These are phyloP conservation scores for Bombus affinis DNA, from an alignment of 1,140 invertebrate species.

Conservation along the genomic window DNA sequence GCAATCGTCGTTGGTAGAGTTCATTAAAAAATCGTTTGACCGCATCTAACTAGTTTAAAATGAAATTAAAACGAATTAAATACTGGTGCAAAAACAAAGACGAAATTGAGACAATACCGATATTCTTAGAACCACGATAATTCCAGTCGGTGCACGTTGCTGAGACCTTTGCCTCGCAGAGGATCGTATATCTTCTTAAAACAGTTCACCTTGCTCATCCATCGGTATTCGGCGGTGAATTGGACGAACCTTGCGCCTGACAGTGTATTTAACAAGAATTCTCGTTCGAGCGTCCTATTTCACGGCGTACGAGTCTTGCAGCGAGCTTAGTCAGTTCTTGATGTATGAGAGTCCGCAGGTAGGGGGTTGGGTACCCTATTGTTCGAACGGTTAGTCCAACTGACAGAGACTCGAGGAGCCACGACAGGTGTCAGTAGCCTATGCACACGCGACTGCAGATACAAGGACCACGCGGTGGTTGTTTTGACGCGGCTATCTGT, in stretches of 20 bases:
- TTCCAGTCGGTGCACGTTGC: too few species aligned
- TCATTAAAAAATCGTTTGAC: too few species aligned
- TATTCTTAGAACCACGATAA: too few species aligned
- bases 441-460: slow-evolving; percentile 57
- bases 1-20: too few species aligned
- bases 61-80: too few species aligned
- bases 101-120: too few species aligned
- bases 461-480: slow-evolving; percentile 45
- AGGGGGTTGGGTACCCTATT: slow-evolving; percentile 16
- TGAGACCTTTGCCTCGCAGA: neutral
- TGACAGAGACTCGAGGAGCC: slow-evolving; percentile 52
- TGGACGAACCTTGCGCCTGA: neutral
- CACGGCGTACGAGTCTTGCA: slow-evolving; percentile 12
- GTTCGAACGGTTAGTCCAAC: slow-evolving; percentile 52
- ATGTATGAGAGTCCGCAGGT: slow-evolving; percentile 33
- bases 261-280: slow-evolving; percentile 13
- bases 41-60: too few species aligned
- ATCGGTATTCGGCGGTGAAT: neutral
- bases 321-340: slow-evolving; percentile 23
- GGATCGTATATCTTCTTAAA: neutral
- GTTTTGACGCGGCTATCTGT: slow-evolving; percentile 69
- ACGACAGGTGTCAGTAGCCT: slow-evolving; percentile 65
- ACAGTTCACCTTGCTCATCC: neutral
- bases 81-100: too few species aligned
- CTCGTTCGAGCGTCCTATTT: neutral